Percentiles rank a stretch among this genome's conserved stretches.
Evolutionary conservation across 2,888 invertebrate species (phyloP).

Genomic region (Geotrupes spiniger): DNA sequence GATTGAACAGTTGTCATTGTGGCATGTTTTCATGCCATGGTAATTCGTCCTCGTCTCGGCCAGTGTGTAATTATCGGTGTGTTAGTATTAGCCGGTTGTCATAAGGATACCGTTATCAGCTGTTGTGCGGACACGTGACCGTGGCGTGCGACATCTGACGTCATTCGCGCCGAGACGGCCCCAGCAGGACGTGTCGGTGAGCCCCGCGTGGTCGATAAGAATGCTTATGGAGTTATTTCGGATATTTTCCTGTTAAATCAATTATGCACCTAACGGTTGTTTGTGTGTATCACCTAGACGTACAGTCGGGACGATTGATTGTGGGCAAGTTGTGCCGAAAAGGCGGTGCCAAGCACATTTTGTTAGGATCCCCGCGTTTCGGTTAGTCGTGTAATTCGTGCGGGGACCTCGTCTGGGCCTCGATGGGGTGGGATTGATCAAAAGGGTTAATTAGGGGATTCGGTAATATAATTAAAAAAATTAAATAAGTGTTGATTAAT

Average conservation of each 20-base stretch:
- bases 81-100: constrained; percentile 2
- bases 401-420: no score
- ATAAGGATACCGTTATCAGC: constrained; percentile 28
- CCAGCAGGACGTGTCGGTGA: constrained; percentile 27
- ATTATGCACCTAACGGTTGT: constrained; percentile 12
- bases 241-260: constrained; percentile 27
- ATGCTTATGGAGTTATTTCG: constrained; percentile 20
- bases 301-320: background rate
- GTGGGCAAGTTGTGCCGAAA: background rate
- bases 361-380: no score
- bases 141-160: constrained; percentile 32
- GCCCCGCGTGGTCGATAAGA: constrained; percentile 31
- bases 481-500: no score
- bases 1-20: background rate
- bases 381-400: no score
- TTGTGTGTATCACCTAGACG: constrained; percentile 11
- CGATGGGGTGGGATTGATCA: no score
- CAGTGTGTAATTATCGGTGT: constrained; percentile 5
- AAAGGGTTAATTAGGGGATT: no score
- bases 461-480: no score
- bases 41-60: background rate
- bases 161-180: constrained; percentile 33
- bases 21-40: constrained; percentile 1
- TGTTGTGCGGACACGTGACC: constrained; percentile 31
- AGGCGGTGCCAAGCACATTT: background rate